Evolutionary conservation across 2,113 vertebrate species (phyloP).

Genomic region (Pyrgilauda ruficollis): DNA sequence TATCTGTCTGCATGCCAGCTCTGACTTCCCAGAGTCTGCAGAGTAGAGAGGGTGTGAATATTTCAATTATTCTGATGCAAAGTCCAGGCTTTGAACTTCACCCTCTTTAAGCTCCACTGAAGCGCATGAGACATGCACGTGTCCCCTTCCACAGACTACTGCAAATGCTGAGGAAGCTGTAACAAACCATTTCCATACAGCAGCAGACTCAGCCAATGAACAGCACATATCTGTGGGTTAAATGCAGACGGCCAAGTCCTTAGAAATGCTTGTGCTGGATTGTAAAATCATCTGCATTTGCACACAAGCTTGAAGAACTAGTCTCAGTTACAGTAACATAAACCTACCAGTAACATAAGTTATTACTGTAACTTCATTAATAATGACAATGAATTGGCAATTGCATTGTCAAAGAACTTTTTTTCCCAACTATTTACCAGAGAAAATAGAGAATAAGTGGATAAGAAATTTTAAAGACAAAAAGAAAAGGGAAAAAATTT

Average conservation of each 20-base stretch:
- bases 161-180: not conserved
- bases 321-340: not conserved
- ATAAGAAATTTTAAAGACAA: not conserved
- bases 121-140: fast-evolving
- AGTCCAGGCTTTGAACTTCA: not conserved
- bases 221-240: not conserved
- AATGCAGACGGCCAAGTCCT: not conserved
- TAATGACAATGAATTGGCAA: not conserved
- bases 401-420: not conserved
- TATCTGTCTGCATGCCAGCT: not conserved
- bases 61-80: not conserved
- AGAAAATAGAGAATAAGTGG: not conserved
- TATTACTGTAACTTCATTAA: not conserved
- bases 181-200: not conserved
- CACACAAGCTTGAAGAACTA: not conserved
- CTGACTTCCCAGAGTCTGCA: not conserved
- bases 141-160: not conserved
- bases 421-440: not conserved
- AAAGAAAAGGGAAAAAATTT: not conserved
- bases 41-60: not conserved
- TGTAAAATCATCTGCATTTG: not conserved
- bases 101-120: not conserved
- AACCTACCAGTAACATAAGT: not conserved
- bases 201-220: not conserved
- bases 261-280: not conserved